Percentiles rank a stretch among this genome's conserved stretches.
phyloP scores from a whole-genome alignment of 2,888 invertebrate genomes.

The Heliconius cydno region DNA sequence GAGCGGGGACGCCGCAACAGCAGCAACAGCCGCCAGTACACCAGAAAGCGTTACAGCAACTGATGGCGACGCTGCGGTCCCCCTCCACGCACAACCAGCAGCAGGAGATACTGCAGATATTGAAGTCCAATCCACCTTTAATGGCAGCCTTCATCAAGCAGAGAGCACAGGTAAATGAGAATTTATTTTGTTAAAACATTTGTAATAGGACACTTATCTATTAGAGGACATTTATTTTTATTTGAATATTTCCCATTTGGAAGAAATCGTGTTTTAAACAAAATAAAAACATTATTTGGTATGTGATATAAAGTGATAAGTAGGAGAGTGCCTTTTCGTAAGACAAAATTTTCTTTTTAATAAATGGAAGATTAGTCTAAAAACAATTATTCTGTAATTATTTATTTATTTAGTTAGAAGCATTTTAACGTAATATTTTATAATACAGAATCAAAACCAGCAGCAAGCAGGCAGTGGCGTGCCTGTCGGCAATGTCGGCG shows the following conservation, averaged over 20 bases:
- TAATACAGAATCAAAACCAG: constrained; percentile 75
- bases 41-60: constrained; percentile 89
- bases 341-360: constrained; percentile 30
- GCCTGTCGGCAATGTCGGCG: constrained; percentile 42
- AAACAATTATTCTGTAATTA: background rate
- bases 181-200: too few species aligned
- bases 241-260: too few species aligned
- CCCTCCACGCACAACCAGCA: constrained; percentile 96
- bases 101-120: constrained; percentile 92
- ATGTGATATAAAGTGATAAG: too few species aligned
- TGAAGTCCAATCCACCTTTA: constrained; percentile 96
- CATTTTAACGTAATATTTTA: background rate
- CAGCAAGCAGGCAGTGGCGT: constrained; percentile 67
- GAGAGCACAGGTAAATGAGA: constrained; percentile 85
- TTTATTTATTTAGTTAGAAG: background rate
- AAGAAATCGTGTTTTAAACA: too few species aligned
- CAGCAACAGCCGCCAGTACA: constrained; percentile 77
- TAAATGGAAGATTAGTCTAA: too few species aligned
- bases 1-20: constrained; percentile 66
- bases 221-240: too few species aligned
- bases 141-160: constrained; percentile 98
- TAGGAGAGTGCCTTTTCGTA: too few species aligned
- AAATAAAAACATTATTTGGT: too few species aligned
- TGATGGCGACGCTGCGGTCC: constrained; percentile 94
- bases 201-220: too few species aligned